Percentiles rank a stretch among this genome's conserved stretches.
These are phyloP conservation scores for Aphelenchoides avenae DNA, from an alignment of 1,140 invertebrate genomes.

Conservation along the genomic window DNA sequence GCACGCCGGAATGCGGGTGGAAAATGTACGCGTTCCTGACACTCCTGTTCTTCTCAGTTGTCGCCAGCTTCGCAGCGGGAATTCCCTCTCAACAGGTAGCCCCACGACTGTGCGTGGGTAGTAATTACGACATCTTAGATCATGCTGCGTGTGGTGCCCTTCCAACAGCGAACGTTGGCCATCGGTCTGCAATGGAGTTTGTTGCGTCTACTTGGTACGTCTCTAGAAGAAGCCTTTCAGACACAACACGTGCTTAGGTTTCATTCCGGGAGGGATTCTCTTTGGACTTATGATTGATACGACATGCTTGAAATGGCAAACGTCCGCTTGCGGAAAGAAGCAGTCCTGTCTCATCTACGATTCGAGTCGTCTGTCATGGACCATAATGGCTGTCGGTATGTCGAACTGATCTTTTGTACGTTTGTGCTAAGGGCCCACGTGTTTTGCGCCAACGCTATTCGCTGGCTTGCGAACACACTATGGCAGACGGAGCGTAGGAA, in stretches of 20 bases:
- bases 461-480: no score
- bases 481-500: no score
- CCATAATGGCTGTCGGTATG: constrained; percentile 55
- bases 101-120: background rate
- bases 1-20: constrained; percentile 51
- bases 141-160: constrained; percentile 57
- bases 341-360: constrained; percentile 55
- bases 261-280: constrained; percentile 56
- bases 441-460: no score
- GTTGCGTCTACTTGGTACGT: constrained; percentile 49
- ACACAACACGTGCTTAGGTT: constrained; percentile 38
- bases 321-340: constrained; percentile 49
- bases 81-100: constrained; percentile 56
- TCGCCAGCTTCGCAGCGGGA: constrained; percentile 57
- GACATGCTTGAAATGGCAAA: constrained; percentile 55
- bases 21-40: constrained; percentile 51
- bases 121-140: constrained; percentile 33
- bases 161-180: constrained; percentile 57
- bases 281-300: constrained; percentile 59
- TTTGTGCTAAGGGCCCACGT: no score
- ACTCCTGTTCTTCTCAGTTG: constrained; percentile 56
- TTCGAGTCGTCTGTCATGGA: constrained; percentile 51
- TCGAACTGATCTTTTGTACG: no score
- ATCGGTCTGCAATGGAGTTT: constrained; percentile 59
- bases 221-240: background rate